Evolutionary conservation across 2,797 vertebrate species (phyloP).

Genomic region (Crocidura indochinensis): DNA sequence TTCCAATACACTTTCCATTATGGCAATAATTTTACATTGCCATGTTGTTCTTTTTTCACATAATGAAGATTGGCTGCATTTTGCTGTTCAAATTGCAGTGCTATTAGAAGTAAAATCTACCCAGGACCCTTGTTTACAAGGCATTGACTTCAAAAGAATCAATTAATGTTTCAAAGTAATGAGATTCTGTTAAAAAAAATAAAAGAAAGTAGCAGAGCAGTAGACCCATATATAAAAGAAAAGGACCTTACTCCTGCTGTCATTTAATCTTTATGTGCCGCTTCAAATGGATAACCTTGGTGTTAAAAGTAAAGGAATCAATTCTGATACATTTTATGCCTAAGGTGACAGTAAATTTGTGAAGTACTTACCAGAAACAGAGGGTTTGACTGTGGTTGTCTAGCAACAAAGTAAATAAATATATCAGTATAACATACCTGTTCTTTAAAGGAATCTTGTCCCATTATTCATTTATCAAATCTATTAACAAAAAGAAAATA

Average conservation of each 20-base stretch:
- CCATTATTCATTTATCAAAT: slow-evolving; percentile 62
- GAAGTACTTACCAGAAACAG: slow-evolving; percentile 68
- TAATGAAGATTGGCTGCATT: slow-evolving; percentile 35
- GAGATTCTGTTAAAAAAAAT: not conserved
- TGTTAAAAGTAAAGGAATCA: slow-evolving; percentile 76
- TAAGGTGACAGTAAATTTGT: slow-evolving; percentile 68
- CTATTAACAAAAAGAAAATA: not conserved
- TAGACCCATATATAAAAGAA: slow-evolving; percentile 64
- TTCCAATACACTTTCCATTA: not conserved
- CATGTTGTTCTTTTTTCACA: slow-evolving; percentile 18
- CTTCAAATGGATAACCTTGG: slow-evolving; percentile 72
- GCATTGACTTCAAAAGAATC: slow-evolving; percentile 55
- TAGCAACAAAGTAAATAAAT: slow-evolving; percentile 58
- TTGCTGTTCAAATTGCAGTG: slow-evolving; percentile 37
- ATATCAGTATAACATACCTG: not conserved
- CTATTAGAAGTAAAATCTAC: slow-evolving; percentile 63
- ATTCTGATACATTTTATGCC: slow-evolving; percentile 70
- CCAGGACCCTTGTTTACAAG: slow-evolving; percentile 54
- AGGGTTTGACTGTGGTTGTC: not conserved
- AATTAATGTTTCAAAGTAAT: slow-evolving; percentile 76
- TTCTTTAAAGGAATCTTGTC: not conserved
- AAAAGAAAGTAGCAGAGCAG: not conserved
- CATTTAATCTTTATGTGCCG: slow-evolving; percentile 71
- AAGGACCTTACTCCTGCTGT: slow-evolving; percentile 24
- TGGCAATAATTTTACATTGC: slow-evolving; percentile 36